These are phyloP conservation scores for Glaucidium brasilianum DNA, from an alignment of 2,113 vertebrate species.

Conservation along the genomic window DNA sequence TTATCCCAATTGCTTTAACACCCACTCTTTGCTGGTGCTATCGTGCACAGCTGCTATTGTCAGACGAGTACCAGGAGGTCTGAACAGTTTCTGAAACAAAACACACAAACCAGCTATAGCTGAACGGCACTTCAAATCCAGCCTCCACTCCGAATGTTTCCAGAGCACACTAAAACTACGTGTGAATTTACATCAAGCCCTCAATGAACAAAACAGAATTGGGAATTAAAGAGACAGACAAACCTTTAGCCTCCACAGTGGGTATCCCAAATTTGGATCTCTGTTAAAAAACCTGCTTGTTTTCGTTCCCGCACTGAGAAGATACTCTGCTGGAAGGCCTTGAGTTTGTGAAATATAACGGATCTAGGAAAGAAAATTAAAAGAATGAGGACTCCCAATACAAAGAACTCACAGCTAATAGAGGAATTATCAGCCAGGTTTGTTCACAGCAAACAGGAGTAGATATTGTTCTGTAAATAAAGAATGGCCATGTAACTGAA, in stretches of 20 bases:
- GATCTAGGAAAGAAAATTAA: conserved; percentile 78
- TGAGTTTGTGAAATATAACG: conserved; percentile 98
- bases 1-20: conserved; percentile 5
- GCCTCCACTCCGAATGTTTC: not conserved
- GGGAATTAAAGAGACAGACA: conserved; percentile 22
- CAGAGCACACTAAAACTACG: not conserved
- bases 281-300: conserved; percentile 98
- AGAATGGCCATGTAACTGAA: not conserved
- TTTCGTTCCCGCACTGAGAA: conserved; percentile 96
- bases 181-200: not conserved
- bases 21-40: not conserved
- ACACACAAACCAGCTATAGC: not conserved
- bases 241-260: conserved; percentile 97
- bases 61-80: not conserved
- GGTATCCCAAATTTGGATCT: conserved; percentile 93
- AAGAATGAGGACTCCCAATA: not conserved
- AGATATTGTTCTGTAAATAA: not conserved
- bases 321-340: conserved; percentile 95
- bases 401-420: not conserved
- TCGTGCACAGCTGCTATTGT: not conserved
- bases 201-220: not conserved
- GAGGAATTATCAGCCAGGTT: not conserved
- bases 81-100: not conserved
- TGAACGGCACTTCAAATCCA: not conserved
- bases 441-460: not conserved